phyloP scores from a whole-genome alignment of 1,140 invertebrate species.

The Drosophila ironensis region DNA sequence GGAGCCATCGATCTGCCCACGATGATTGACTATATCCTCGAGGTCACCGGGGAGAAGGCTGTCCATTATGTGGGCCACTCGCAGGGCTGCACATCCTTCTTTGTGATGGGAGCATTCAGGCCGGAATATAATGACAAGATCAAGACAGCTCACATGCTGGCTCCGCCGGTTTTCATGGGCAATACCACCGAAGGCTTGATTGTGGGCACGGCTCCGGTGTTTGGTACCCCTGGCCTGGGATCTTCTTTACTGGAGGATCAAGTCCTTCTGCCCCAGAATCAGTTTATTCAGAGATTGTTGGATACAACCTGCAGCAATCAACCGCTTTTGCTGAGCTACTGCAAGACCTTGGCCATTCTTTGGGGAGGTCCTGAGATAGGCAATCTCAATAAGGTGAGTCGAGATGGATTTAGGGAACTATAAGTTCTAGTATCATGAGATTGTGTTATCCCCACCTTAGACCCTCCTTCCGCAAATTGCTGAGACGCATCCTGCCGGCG shows the following conservation, averaged over 20 bases:
- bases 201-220: slow-evolving; percentile 16
- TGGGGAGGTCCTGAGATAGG: slow-evolving; percentile 47
- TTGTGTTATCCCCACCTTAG: slow-evolving; percentile 2
- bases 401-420: background rate
- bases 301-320: slow-evolving; percentile 60
- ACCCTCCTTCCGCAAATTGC: slow-evolving; percentile 61
- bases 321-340: slow-evolving; percentile 50
- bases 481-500: slow-evolving; percentile 81
- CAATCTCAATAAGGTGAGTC: slow-evolving; percentile 59
- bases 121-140: slow-evolving; percentile 86
- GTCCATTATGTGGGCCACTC: slow-evolving; percentile 87
- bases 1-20: slow-evolving; percentile 87
- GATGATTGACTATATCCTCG: slow-evolving; percentile 86
- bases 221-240: slow-evolving; percentile 48
- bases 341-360: slow-evolving; percentile 56
- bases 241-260: slow-evolving; percentile 53
- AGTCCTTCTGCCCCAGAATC: slow-evolving; percentile 62
- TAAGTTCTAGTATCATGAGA: background rate
- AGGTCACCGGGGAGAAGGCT: slow-evolving; percentile 83
- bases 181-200: slow-evolving; percentile 83
- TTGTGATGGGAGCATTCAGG: slow-evolving; percentile 83
- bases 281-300: slow-evolving; percentile 46
- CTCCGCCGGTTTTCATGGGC: slow-evolving; percentile 84
- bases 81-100: slow-evolving; percentile 84
- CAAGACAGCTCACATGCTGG: slow-evolving; percentile 83